Evolutionary conservation across 2,797 vertebrate species (phyloP), one percentile per base, ranked within the genome.

Genomic region (Scyliorhinus canicula): DNA sequence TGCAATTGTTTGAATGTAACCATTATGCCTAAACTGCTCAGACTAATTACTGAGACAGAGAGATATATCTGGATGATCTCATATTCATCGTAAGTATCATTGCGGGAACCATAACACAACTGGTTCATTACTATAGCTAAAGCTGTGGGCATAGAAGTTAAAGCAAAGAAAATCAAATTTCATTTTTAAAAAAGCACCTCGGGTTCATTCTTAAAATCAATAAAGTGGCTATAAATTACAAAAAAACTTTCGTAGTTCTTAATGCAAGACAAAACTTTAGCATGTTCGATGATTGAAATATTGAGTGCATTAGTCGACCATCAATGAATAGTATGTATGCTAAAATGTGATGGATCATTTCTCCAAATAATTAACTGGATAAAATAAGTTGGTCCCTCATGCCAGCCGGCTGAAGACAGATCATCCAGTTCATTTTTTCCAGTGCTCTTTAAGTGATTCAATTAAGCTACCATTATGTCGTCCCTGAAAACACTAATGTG

Each of bases 301-400:
- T 21, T 94, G 35, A 74, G 50, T 69, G 67, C 67, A 94, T 71
- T 65, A 52, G 88, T 44, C 60, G 19, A 93, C 88, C n/a, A 65
- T 26, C 88, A 63, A 63, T 93, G 65, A 94, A 19, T 47, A 94
- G 93, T 52, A 52, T 71, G 65, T 63, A 21, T 55, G 67, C 67
- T 52, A 52, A 69, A 74, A 55, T 74, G 44, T 55, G 47, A 67
- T 55, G 60, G 40, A 93, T 67, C 63, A 65, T 60, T 88, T 69
- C 91, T 69, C 24, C 65, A 93, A 69, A 67, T 93, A 93, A 93
- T 93, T 93, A 67, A 71, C 67, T 55, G 12, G 93, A 94, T 94
- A 47, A 74, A 94, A 94, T 94, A 35, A 93, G 91, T 69, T 94
- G 67, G 47, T 74, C 93, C 69, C 65, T 19, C 74, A 52, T 94